Percentiles rank a stretch among this genome's conserved stretches.
These are phyloP conservation scores for Florisuga fusca DNA, from an alignment of 2,797 vertebrate genomes.

Conservation along the genomic window DNA sequence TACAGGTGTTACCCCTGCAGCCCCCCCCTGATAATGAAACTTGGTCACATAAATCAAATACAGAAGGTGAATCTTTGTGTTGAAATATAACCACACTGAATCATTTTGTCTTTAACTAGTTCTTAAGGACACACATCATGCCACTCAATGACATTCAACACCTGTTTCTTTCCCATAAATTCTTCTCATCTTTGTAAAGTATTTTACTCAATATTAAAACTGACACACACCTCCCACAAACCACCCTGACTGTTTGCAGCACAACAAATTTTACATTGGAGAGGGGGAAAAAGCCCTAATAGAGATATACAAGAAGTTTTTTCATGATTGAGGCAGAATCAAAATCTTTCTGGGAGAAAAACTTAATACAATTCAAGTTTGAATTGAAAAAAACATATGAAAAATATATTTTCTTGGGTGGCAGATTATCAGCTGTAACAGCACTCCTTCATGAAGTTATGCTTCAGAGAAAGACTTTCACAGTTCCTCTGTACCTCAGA, in stretches of 20 bases:
- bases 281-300: not conserved
- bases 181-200: not conserved
- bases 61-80: not conserved
- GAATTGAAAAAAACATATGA: not conserved
- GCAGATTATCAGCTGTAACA: not conserved
- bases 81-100: not conserved
- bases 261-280: not conserved
- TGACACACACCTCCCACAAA: slow-evolving; percentile 20
- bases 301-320: not conserved
- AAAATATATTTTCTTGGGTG: not conserved
- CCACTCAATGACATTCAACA: not conserved
- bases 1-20: not conserved
- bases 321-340: not conserved
- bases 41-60: not conserved
- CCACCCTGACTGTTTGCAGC: not conserved
- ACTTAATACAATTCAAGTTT: no score
- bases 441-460: not conserved
- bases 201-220: not conserved
- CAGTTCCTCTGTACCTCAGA: not conserved
- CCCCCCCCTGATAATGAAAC: not conserved
- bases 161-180: not conserved
- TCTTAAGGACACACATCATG: not conserved
- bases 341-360: not conserved
- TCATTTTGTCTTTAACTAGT: not conserved
- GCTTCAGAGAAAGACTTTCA: not conserved